Conservation (phyloP, 2,888 invertebrate genomes). For the Rosalia funebris region DNA sequence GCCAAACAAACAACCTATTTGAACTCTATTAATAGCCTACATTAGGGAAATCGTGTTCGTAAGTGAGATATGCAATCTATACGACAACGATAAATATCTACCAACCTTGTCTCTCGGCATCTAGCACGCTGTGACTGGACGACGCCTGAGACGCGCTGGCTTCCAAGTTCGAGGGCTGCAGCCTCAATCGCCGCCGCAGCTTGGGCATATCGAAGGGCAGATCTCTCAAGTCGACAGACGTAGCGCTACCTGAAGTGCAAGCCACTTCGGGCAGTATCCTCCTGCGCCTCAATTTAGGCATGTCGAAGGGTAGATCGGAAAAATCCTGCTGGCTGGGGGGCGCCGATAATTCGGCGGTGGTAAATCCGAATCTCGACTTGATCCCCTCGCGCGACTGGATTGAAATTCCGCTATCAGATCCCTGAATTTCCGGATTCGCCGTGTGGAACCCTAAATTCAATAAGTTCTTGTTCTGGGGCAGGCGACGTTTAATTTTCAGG, state of each 20-base stretch:
- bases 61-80: no score
- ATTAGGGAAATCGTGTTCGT: no score
- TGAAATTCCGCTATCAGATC: conserved; percentile 89
- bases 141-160: conserved; percentile 82
- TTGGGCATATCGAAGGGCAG: conserved; percentile 94
- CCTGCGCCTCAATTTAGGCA: conserved; percentile 84
- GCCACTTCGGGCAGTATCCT: conserved; percentile 73
- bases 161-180: conserved; percentile 71
- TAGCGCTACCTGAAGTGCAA: conserved; percentile 78
- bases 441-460: conserved; percentile 74
- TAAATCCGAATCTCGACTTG: conserved; percentile 68
- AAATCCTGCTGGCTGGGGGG: conserved; percentile 74
- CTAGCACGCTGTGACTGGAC: conserved; percentile 83
- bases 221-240: conserved; percentile 81
- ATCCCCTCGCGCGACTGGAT: conserved; percentile 83
- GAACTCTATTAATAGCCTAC: no score
- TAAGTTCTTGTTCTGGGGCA: conserved; percentile 81
- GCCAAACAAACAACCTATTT: no score
- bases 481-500: conserved; percentile 72
- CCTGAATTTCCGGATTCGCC: conserved; percentile 81
- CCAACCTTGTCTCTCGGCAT: conserved; percentile 74
- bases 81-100: no score
- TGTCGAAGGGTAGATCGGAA: conserved; percentile 86
- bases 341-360: conserved; percentile 57
- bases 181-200: conserved; percentile 78